Evolutionary conservation across 2,888 invertebrate species (phyloP).

Genomic region (Xanthia icteritia): DNA sequence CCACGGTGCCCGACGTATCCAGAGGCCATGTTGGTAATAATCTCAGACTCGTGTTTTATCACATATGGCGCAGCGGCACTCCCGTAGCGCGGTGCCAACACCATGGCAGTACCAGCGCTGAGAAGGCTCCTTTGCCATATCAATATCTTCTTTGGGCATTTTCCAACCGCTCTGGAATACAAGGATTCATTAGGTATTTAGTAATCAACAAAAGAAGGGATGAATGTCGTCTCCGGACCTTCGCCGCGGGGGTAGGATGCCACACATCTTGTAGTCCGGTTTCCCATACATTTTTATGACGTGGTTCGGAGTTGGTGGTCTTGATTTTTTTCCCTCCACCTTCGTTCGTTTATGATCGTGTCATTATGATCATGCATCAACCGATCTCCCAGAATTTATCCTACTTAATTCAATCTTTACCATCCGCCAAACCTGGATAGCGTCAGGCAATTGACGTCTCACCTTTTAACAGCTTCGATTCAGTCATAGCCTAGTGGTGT

Average conservation of each 20-base stretch:
- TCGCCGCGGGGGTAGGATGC: background rate
- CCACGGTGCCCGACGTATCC: background rate
- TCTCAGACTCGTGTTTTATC: constrained; percentile 64
- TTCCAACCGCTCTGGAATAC: constrained; percentile 80
- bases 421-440: background rate
- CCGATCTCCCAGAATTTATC: background rate
- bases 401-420: background rate
- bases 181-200: background rate
- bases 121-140: constrained; percentile 58
- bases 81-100: constrained; percentile 72
- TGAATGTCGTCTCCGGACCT: background rate
- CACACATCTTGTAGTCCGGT: background rate
- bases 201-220: background rate
- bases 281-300: background rate
- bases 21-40: background rate
- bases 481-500: no score
- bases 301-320: background rate
- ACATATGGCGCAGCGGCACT: constrained; percentile 79
- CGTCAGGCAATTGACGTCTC: background rate
- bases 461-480: background rate
- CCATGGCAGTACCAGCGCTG: constrained; percentile 75
- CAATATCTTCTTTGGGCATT: constrained; percentile 54
- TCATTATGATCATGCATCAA: background rate
- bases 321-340: background rate
- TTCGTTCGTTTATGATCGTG: background rate